Percentiles rank a stretch among this genome's conserved stretches.
Evolutionary conservation across 2,888 invertebrate genomes (phyloP).

Genomic region (Drosophila infuscata): DNA sequence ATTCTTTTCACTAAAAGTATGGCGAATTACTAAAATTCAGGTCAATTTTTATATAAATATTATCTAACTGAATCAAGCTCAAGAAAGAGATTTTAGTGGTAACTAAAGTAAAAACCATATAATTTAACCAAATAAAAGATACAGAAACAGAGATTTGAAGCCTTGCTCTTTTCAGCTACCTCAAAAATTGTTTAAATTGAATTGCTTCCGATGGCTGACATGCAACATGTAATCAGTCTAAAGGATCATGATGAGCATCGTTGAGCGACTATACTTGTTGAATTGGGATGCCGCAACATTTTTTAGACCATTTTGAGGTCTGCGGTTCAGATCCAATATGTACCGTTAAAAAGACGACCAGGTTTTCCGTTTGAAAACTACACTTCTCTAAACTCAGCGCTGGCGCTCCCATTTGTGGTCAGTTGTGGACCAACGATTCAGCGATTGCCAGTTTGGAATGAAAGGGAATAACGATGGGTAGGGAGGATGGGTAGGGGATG

Average conservation of each 20-base stretch:
- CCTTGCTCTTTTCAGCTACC: background rate
- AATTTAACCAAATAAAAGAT: background rate
- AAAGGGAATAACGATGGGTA: background rate
- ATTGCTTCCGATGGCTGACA: background rate
- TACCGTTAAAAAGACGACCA: background rate
- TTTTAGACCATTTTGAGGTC: background rate
- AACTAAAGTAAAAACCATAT: background rate
- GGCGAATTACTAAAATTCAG: too few species aligned
- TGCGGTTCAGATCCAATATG: background rate
- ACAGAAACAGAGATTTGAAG: background rate
- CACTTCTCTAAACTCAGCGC: constrained; percentile 6
- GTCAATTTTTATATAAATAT: background rate
- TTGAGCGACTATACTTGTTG: background rate
- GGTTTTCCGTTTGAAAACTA: background rate
- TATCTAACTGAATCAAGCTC: background rate
- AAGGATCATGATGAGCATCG: background rate
- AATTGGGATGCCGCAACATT: background rate
- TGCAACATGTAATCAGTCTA: background rate
- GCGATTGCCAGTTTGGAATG: constrained; percentile 10
- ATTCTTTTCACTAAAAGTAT: too few species aligned
- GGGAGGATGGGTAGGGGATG: background rate
- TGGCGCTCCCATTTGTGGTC: constrained; percentile 33
- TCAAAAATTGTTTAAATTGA: background rate
- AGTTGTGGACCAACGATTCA: constrained; percentile 24
- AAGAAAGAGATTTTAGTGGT: background rate